Base-by-base conservation (phyloP, 2,888 invertebrate species). In the Camponotus fellah region DNA sequence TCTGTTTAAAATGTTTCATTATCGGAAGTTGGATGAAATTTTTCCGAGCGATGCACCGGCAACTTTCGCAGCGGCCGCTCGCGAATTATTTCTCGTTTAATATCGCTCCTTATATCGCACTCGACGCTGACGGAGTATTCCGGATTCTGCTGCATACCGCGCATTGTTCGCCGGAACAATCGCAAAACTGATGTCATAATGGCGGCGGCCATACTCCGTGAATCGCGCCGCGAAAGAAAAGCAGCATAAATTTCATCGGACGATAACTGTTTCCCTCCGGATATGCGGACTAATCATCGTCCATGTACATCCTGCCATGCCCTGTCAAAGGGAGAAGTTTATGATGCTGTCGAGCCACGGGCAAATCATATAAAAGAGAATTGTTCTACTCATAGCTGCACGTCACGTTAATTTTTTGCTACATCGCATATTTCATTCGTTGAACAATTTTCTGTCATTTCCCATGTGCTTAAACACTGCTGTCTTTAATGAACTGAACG, bases 81-180 rank as follows among this genome's bases (percentile, higher is more conserved):
- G 56, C 53, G 82, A 69, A 83, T 81, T 83, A 71, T 81, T 83
- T 74, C 60, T 77, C 85, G 68, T 83, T 75, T 84, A 83, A 84
- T 82, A 83, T 75, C 46, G 79, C 60, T 69, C 66, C 84, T 84
- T 82, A 83, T 83, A 83, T 84, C 83, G 75, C 26, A 66, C 68
- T 71, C 71, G 62, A 66, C 76, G 71, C 49, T 80, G 85, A 80
- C 74, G 71, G 62, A 84, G 75, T 80, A 80, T 62, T 80, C 21
- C 26, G 53, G 32, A 81, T 84, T 76, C 71, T 71, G 72, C 21
- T 60, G 66, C 74, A 81, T 81, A 68, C 74, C 60, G 53, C 21
- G 84, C 84, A 84, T 84, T 76, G 84, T 81, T 81, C 40, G n/a
- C 60, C 26, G 76, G 66, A 85, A 85, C 79, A 84, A 81, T 72